Base-by-base conservation (phyloP, 2,888 invertebrate species). In the Eupeodes luniger region DNA sequence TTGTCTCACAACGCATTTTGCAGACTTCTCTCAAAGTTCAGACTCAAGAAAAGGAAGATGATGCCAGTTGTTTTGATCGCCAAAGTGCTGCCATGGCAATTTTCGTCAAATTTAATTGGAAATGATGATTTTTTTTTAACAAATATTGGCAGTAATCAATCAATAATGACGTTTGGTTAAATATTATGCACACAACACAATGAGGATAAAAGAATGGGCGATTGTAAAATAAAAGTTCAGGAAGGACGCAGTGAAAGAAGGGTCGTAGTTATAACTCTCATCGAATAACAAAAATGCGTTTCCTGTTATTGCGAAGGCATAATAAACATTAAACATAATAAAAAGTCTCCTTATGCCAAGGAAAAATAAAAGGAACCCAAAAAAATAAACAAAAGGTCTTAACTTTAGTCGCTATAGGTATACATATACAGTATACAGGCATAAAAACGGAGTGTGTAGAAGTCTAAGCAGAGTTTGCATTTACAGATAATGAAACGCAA, bases 401-500 rank as follows among this genome's bases (percentile, higher is more conserved):
- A 67, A 80, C 66, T 83, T 72, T 40, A 49, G 47, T 27, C 47
- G n/a, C 14, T 1, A n/a, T 9, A 66, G 12, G 12, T 64, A 7
- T 53, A 40, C 40, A 40, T 64, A 7, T 53, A 40, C 40, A 40
- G 1, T 40, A 40, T 40, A 40, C 40, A 40, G 9, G 6, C 4
- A 40, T 9, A 40, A 40, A 9, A 40, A 40, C 40, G 40, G 40
- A 40, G 40, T 40, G 27, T 40, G 16, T 51, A 14, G 44, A 27
- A 81, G 72, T 62, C 47, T 67, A 49, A 61, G 27, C 49, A 72
- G 19, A 55, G 69, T 53, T 61, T 62, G 59, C 67, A 59, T 62
- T 59, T 67, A 51, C 57, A 88, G 81, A 81, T 88, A 88, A 88
- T 85, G 88, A 88, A 88, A 81, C 88, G 53, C 75, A 84, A 85